A percentile compares a stretch with the other conserved stretches of the same genome.
Evolutionary conservation across 2,888 invertebrate genomes (phyloP).

Genomic region (Lypha dubia): DNA sequence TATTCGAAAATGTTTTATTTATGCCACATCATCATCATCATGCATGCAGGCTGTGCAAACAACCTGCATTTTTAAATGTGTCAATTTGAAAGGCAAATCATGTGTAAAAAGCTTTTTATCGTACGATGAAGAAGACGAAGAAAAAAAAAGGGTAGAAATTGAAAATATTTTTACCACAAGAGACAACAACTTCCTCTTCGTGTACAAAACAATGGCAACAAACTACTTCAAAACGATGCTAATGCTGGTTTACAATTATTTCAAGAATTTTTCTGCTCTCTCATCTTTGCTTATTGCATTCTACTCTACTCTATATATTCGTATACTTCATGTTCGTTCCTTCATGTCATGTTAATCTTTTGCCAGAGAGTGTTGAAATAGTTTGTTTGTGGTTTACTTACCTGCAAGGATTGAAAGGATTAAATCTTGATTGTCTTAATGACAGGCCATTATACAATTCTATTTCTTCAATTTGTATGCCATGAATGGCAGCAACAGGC

Average conservation of each 20-base stretch:
- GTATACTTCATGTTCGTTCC: too few species aligned
- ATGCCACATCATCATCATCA: conserved; percentile 36
- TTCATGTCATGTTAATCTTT: too few species aligned
- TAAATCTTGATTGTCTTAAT: conserved; percentile 79
- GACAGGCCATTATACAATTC: conserved; percentile 78
- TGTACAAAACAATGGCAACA: conserved; percentile 32
- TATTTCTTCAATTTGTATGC: conserved; percentile 76
- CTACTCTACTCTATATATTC: too few species aligned
- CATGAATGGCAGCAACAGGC: conserved; percentile 59
- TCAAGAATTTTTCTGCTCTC: not conserved
- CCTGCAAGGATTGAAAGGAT: conserved; percentile 82
- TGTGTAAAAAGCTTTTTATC: conserved; percentile 60
- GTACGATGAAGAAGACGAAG: not conserved
- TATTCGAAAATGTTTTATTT: conserved; percentile 40
- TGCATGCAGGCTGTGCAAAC: not conserved
- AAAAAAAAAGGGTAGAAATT: not conserved
- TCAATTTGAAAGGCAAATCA: conserved; percentile 68
- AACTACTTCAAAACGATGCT: conserved; percentile 34
- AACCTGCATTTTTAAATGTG: conserved; percentile 66
- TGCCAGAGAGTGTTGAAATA: not conserved
- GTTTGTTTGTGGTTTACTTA: conserved; percentile 73
- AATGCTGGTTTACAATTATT: conserved; percentile 60
- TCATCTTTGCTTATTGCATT: not conserved
- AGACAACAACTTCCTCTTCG: not conserved
- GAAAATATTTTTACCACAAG: conserved; percentile 51